phyloP scores from a whole-genome alignment of 64 coral and sea anemone species.

The Actinia tenebrosa region DNA sequence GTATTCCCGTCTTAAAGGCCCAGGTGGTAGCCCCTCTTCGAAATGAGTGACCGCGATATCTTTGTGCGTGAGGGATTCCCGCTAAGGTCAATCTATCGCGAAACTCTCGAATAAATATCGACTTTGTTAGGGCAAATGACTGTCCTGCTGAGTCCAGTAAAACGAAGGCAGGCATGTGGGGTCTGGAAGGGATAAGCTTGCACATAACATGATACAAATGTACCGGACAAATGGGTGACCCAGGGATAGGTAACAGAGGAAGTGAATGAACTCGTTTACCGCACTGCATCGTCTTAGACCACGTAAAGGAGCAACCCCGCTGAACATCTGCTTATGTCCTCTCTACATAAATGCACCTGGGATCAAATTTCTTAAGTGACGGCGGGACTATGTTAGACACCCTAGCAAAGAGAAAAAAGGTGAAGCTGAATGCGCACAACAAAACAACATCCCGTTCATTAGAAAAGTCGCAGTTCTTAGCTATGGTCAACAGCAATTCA shows the following conservation, averaged over 20 bases:
- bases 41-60: slow-evolving; percentile 28
- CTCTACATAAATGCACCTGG: background rate
- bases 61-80: background rate
- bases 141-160: background rate
- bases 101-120: background rate
- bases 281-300: slow-evolving; percentile 25
- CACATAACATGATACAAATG: background rate
- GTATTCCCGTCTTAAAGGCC: slow-evolving; percentile 14
- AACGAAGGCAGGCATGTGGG: background rate
- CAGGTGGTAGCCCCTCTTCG: slow-evolving; percentile 13
- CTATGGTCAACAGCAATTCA: too few relatives aligned
- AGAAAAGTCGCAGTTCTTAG: background rate
- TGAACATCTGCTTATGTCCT: background rate
- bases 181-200: background rate
- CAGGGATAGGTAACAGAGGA: background rate
- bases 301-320: background rate
- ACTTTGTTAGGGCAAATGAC: background rate
- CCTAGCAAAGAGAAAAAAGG: slow-evolving; percentile 22
- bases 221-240: slow-evolving; percentile 10
- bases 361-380: background rate
- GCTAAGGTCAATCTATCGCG: background rate
- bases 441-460: background rate
- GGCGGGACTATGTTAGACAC: slow-evolving; percentile 27
- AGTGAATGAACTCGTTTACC: background rate
- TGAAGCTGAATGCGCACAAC: slow-evolving; percentile 5